phyloP scores from a whole-genome alignment of 53 echinoderm and acorn worm genomes.

The Apostichopus leukothele region DNA sequence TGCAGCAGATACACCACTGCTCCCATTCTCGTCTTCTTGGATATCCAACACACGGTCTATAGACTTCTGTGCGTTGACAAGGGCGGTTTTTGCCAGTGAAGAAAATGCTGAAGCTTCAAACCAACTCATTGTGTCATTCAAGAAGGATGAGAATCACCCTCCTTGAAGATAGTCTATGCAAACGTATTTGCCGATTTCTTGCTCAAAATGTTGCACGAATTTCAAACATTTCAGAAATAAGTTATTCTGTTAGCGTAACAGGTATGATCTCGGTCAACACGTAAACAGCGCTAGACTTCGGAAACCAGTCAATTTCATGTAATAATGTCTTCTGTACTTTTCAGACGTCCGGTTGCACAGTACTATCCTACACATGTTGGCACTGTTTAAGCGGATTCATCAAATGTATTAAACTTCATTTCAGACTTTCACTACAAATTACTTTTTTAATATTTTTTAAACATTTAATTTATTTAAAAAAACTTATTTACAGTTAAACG shows the following conservation, averaged over 20 bases:
- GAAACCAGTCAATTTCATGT: background rate
- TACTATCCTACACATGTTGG: background rate
- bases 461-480: too few relatives aligned
- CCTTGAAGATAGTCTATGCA: background rate
- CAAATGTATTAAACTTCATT: too few relatives aligned
- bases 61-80: constrained; percentile 88
- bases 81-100: constrained; percentile 88
- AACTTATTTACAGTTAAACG: too few relatives aligned
- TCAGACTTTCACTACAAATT: too few relatives aligned
- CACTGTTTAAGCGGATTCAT: too few relatives aligned
- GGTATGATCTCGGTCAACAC: background rate
- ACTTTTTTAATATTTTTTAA: too few relatives aligned
- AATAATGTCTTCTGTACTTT: background rate
- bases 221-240: background rate
- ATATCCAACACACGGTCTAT: constrained; percentile 96
- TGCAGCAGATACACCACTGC: background rate
- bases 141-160: constrained; percentile 11
- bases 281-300: constrained; percentile 25
- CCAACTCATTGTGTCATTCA: constrained; percentile 81
- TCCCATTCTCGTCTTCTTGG: constrained; percentile 55
- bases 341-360: background rate
- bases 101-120: constrained; percentile 78
- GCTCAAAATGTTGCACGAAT: background rate
- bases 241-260: background rate
- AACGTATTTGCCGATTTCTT: background rate